Evolutionary conservation across 2,113 vertebrate genomes (phyloP).

Genomic region (Antennarius striatus): DNA sequence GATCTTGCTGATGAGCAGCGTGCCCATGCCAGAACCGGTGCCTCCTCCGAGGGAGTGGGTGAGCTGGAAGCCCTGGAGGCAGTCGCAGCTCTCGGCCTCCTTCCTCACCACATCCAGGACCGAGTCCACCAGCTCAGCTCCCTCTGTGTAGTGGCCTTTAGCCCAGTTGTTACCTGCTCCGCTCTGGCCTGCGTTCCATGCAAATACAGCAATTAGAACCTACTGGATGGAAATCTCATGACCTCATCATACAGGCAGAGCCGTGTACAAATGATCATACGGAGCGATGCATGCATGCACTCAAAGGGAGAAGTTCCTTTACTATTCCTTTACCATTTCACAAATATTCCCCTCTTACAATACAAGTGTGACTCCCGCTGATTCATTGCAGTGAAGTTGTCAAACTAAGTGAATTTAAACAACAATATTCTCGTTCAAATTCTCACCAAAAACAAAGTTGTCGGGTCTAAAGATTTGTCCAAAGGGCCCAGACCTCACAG

Average conservation of each 20-base stretch:
- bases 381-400: no score
- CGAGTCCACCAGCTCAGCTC: slow-evolving; percentile 63
- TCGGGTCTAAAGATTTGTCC: slow-evolving; percentile 68
- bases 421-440: not conserved
- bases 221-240: not conserved
- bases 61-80: slow-evolving; percentile 69
- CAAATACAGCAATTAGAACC: slow-evolving; percentile 7
- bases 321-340: no score
- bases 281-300: not conserved
- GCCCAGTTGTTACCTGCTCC: slow-evolving; percentile 71
- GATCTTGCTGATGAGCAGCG: slow-evolving; percentile 67
- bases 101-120: slow-evolving; percentile 70
- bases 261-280: not conserved
- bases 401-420: not conserved
- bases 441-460: slow-evolving; percentile 72
- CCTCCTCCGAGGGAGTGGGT: slow-evolving; percentile 69
- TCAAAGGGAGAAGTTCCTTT: not conserved
- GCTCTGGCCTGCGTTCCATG: slow-evolving; percentile 57
- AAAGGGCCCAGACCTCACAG: slow-evolving; percentile 66
- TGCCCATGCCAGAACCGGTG: slow-evolving; percentile 67
- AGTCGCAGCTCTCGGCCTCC: slow-evolving; percentile 69
- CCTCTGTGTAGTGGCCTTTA: slow-evolving; percentile 71
- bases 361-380: no score
- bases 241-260: not conserved
- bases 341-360: no score